Base-by-base conservation (phyloP, 2,113 vertebrate species). In the Leptobrachium ailaonicum region DNA sequence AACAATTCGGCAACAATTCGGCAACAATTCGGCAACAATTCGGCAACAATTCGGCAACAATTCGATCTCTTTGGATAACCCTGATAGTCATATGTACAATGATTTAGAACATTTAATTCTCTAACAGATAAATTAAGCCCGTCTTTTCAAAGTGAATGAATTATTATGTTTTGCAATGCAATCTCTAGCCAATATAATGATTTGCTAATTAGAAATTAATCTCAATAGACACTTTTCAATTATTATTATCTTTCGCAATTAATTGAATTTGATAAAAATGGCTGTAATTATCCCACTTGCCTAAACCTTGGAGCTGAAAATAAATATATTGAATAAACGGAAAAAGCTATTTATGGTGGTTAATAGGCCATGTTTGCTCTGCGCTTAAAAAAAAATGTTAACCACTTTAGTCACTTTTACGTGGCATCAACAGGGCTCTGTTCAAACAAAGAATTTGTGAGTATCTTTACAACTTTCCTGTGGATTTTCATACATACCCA, bases 181-280 rank as follows among this genome's bases (percentile, higher is more conserved):
- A 42, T 75, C 62, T 62, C 10, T 40, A 69, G 20, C 0, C 20
- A 32, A 32, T 32, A 32, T 32, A 32, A 32, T 81, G 74, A 81
- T 69, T 75, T 43, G 13, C 20, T 81, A 81, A 81, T 75, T 81
- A 41, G 79, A 69, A 45, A 43, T 20, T 12, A 50, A 63, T 69
- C 64, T 66, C 43, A 4, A n/a, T 66, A 69, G 79, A 69, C 20
- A 9, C 32, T 32, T 69, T 41, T 73, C 69, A 60, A 75, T 80
- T 74, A 74, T 74, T 80, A n/a, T 40, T n/a, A 44, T 6, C 53
- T 53, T 75, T 60, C 64, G 69, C 47, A 68, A 75, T 62, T 81
- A 75, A 81, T 81, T 69, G 71, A 68, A 63, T 75, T 74, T 45
- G 53, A 60, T 69, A 66, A 66, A 68, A 67, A 74, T 45, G 41